Conservation (phyloP, 2,797 vertebrate species). For the Enteromius radiatus region DNA sequence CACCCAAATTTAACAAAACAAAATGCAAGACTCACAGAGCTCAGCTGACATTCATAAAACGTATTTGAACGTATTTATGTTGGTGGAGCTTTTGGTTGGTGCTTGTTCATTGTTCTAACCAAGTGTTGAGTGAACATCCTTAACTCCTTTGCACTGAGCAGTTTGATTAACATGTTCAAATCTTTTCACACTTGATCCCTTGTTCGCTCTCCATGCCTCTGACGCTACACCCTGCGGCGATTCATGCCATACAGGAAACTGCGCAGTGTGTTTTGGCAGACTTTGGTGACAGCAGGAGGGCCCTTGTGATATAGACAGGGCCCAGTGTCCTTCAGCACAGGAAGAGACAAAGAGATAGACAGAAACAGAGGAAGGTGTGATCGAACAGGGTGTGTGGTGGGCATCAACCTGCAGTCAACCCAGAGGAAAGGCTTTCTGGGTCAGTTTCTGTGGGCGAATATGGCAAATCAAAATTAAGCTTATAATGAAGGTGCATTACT, state of each 20-base stretch:
- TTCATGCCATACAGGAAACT: conserved; percentile 60
- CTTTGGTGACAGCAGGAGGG: conserved; percentile 59
- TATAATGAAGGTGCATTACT: conserved; percentile 2
- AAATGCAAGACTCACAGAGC: neutral
- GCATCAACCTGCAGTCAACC: neutral
- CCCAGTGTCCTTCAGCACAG: conserved; percentile 51
- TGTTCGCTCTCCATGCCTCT: neutral
- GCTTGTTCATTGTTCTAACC: conserved; percentile 33
- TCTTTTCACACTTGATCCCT: conserved; percentile 27
- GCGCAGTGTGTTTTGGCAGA: conserved; percentile 71
- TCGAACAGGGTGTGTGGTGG: conserved; percentile 17
- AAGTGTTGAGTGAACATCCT: conserved; percentile 26
- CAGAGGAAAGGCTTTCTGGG: conserved; percentile 29
- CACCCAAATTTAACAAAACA: neutral
- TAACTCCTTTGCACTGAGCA: conserved; percentile 19
- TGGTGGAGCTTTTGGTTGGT: neutral
- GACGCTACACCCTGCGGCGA: conserved; percentile 7
- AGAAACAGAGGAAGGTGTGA: conserved; percentile 21
- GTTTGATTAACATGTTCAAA: conserved; percentile 31
- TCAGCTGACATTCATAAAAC: neutral
- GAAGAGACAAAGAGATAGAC: conserved; percentile 37
- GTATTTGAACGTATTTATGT: neutral
- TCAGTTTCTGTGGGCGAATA: neutral
- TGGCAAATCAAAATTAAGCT: neutral
- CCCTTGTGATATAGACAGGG: conserved; percentile 63